Base-by-base conservation (phyloP, 2,113 vertebrate species). In the Motacilla tschutschensis region DNA sequence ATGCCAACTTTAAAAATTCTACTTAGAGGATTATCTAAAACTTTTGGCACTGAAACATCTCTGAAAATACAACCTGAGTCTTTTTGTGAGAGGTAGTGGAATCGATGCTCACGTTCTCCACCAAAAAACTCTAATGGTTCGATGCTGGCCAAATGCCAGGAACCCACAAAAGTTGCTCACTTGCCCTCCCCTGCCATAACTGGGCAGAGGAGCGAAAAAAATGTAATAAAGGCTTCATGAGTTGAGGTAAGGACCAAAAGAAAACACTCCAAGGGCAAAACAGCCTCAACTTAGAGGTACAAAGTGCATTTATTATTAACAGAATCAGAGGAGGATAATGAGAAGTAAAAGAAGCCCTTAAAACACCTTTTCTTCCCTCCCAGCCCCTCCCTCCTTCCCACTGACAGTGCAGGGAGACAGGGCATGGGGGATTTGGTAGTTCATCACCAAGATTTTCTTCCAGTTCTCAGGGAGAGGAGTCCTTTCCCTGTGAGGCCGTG, bases 81-180 rank as follows among this genome's bases (percentile, higher is more conserved):
- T 69, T 69, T 58, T 59, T 31, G 4, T 2, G 12, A 54, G 50
- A 41, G 50, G 38, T 33, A 53, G 22, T 0, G 1, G 38, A 53
- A 70, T 53, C 1, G 2, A 41, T 53, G 21, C 9, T 36, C 29
- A 33, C 17, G 5, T 41, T 19, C 48, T 41, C 29, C 9, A 24
- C 17, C 26, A 38, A 48, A 29, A n/a, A 38, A 47, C 17, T 26
- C 22, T 26, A 8, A 12, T 48, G 28, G 13, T 26, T 59, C 60
- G 22, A 74, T 14, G 9, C 13, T 60, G 55, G 29, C 13, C 57
- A 26, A 60, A 41, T 2, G 2, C 22, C 29, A 40, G 10, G 29
- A 10, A 41, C 35, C 4, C 22, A 48, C 6, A 12, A 28, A 40
- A 26, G 14, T 10, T 4, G 2, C 17, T 33, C 0, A 0, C 10